These are phyloP conservation scores for Encarsia formosa DNA, from an alignment of 2,888 invertebrate species.

Conservation along the genomic window DNA sequence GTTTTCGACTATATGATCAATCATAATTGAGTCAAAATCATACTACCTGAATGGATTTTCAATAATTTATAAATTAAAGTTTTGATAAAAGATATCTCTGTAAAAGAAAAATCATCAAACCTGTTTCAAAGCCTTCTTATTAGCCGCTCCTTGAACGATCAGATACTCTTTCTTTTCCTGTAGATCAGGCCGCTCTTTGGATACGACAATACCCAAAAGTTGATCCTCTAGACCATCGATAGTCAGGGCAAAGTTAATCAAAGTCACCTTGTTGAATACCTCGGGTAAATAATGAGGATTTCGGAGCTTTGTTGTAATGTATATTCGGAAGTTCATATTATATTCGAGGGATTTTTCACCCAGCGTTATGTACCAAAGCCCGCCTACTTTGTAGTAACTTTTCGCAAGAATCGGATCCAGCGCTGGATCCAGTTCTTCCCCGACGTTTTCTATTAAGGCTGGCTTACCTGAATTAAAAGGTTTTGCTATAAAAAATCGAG, in stretches of 20 bases:
- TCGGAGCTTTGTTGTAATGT: conserved; percentile 76
- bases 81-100: not conserved
- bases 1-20: too few relatives aligned
- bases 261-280: conserved; percentile 75
- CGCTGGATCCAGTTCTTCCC: conserved; percentile 74
- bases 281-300: conserved; percentile 86
- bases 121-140: conserved; percentile 72
- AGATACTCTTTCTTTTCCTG: conserved; percentile 76
- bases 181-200: conserved; percentile 78
- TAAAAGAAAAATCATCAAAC: not conserved
- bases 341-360: conserved; percentile 78
- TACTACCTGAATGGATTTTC: too few relatives aligned
- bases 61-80: not conserved
- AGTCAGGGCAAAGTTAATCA: conserved; percentile 80
- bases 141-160: conserved; percentile 74
- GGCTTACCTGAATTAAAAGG: conserved; percentile 55
- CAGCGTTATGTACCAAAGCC: conserved; percentile 69
- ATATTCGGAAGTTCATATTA: conserved; percentile 69
- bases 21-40: too few relatives aligned
- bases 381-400: conserved; percentile 70
- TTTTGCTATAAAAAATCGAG: not conserved
- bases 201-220: conserved; percentile 77
- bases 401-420: conserved; percentile 73
- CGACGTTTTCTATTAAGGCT: conserved; percentile 71
- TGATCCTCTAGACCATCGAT: conserved; percentile 80